Percentiles rank a stretch among this genome's conserved stretches.
Evolutionary conservation across 2,113 vertebrate species (phyloP).

Genomic region (Burhinus oedicnemus): DNA sequence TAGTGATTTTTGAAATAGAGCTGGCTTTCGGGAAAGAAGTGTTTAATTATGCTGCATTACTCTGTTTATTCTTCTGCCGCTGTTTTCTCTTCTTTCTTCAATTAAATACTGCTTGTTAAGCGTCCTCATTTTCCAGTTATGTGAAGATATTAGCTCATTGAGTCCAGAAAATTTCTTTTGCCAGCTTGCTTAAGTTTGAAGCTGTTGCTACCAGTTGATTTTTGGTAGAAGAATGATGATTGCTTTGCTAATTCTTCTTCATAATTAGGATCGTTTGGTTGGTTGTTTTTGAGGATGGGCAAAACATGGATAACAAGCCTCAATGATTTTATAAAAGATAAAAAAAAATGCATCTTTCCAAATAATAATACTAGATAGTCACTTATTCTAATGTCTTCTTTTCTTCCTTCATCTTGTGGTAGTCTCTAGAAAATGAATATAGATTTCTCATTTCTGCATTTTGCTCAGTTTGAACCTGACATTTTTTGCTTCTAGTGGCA

Average conservation of each 20-base stretch:
- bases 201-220: neutral
- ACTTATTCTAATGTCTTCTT: neutral
- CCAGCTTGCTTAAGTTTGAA: neutral
- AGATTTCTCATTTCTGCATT: neutral
- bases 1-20: neutral
- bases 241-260: neutral
- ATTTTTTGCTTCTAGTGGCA: neutral
- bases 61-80: neutral
- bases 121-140: neutral
- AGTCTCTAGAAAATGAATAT: neutral
- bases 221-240: neutral
- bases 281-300: neutral
- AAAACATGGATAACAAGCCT: neutral
- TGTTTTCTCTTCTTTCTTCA: neutral
- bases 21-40: neutral
- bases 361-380: neutral
- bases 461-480: neutral
- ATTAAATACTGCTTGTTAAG: neutral
- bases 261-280: neutral
- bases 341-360: neutral
- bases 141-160: neutral
- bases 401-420: neutral
- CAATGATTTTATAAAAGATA: neutral
- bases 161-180: neutral
- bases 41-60: neutral